Evolutionary conservation across 2,888 invertebrate species (phyloP).

Genomic region (Agrotis ipsilon): DNA sequence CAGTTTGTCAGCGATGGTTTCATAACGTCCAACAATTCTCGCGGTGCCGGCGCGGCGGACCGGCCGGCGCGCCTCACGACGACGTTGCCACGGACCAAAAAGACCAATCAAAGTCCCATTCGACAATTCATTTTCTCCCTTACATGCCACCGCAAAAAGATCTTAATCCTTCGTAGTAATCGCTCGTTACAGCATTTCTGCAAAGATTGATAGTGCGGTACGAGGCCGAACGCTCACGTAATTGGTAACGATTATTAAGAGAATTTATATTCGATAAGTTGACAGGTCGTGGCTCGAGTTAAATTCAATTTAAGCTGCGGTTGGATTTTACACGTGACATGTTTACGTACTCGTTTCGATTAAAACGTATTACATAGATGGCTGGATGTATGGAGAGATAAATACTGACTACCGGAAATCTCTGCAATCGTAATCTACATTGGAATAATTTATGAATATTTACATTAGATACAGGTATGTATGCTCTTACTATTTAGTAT

Average conservation of each 20-base stretch:
- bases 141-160: conserved; percentile 81
- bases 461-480: background rate
- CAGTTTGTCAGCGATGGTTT: conserved; percentile 81
- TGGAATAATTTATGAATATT: conserved; percentile 32
- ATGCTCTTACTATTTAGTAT: background rate
- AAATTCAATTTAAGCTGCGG: conserved; percentile 80
- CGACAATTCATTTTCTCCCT: conserved; percentile 82
- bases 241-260: conserved; percentile 88
- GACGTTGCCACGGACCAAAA: conserved; percentile 66
- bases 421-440: conserved; percentile 46
- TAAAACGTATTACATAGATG: conserved; percentile 66
- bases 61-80: conserved; percentile 78
- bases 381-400: conserved; percentile 51
- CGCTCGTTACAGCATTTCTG: conserved; percentile 74
- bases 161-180: conserved; percentile 81
- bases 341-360: conserved; percentile 77
- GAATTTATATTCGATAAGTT: conserved; percentile 88
- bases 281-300: conserved; percentile 82
- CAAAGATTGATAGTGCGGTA: conserved; percentile 77
- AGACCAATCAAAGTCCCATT: conserved; percentile 77
- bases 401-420: conserved; percentile 55
- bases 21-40: conserved; percentile 81
- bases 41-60: conserved; percentile 72
- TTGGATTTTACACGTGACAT: conserved; percentile 79
- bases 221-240: conserved; percentile 86